Conservation (phyloP, 2,113 vertebrate genomes). For the Limnothrissa miodon region DNA sequence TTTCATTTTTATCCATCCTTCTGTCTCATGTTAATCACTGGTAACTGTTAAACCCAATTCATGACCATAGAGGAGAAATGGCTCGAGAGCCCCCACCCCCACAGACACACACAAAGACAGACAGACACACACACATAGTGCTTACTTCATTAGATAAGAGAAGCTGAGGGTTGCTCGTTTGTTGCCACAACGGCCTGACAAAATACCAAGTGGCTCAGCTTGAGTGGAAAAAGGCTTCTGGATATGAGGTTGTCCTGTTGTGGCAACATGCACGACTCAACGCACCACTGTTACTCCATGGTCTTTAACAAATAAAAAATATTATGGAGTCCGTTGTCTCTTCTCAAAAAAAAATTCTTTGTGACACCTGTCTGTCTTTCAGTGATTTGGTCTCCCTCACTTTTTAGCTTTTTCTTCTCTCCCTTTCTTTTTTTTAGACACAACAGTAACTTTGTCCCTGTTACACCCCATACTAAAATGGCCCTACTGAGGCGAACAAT, state of each 20-base stretch:
- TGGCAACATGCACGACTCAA: neutral
- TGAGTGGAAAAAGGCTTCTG: neutral
- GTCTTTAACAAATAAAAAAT: neutral
- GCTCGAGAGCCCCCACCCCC: neutral
- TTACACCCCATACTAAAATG: too few relatives aligned
- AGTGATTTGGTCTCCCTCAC: neutral
- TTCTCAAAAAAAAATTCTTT: too few relatives aligned
- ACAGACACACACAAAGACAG: too few relatives aligned
- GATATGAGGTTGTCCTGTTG: neutral
- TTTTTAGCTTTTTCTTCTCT: neutral
- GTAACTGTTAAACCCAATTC: neutral
- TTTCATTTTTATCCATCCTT: neutral
- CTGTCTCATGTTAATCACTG: neutral
- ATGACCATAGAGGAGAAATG: neutral
- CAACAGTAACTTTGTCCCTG: neutral
- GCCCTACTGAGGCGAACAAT: too few relatives aligned
- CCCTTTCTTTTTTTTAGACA: constrained; percentile 12
- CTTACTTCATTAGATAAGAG: neutral
- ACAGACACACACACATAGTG: neutral
- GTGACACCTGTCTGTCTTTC: neutral
- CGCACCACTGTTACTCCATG: neutral
- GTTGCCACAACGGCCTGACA: neutral
- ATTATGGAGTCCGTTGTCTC: neutral
- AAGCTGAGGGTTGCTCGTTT: neutral
- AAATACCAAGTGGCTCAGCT: constrained; percentile 13